Evolutionary conservation across 2,797 vertebrate species (phyloP).

Genomic region (Channallabes apus): DNA sequence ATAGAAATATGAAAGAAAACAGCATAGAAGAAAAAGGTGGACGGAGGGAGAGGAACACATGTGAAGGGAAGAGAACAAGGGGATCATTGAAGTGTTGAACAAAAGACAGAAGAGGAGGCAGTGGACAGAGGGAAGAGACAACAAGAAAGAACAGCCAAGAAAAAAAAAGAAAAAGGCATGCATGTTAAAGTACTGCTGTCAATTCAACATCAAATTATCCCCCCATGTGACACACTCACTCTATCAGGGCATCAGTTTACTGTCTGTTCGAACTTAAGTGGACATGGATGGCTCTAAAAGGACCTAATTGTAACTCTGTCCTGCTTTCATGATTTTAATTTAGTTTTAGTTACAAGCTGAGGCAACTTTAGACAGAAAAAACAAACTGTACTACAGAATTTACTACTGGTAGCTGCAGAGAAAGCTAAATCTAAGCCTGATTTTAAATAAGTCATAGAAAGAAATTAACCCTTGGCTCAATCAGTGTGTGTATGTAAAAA

Average conservation of each 20-base stretch:
- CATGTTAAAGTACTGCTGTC: background rate
- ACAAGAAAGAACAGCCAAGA: slow-evolving; percentile 26
- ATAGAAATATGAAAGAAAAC: slow-evolving; percentile 2
- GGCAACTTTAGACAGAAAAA: background rate
- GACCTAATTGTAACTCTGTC: background rate
- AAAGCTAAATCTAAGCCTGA: background rate
- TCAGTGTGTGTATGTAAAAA: background rate
- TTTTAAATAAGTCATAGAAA: background rate
- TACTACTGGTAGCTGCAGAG: background rate
- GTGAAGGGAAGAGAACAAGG: slow-evolving; percentile 18
- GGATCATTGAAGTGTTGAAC: background rate
- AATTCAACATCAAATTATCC: background rate
- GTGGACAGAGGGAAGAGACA: background rate
- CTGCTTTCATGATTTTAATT: background rate
- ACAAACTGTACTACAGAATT: too few species aligned
- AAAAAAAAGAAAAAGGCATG: slow-evolving; percentile 44
- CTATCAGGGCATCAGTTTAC: background rate
- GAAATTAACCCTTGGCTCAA: background rate
- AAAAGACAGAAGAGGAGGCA: slow-evolving; percentile 4
- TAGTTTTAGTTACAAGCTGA: background rate
- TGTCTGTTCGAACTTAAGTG: background rate
- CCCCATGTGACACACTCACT: background rate
- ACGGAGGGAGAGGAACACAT: slow-evolving; percentile 2
- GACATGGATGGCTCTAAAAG: background rate
- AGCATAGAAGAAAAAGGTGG: background rate